These are phyloP conservation scores for Chymomyza caudatula DNA, from an alignment of 2,888 invertebrate genomes.

Conservation along the genomic window DNA sequence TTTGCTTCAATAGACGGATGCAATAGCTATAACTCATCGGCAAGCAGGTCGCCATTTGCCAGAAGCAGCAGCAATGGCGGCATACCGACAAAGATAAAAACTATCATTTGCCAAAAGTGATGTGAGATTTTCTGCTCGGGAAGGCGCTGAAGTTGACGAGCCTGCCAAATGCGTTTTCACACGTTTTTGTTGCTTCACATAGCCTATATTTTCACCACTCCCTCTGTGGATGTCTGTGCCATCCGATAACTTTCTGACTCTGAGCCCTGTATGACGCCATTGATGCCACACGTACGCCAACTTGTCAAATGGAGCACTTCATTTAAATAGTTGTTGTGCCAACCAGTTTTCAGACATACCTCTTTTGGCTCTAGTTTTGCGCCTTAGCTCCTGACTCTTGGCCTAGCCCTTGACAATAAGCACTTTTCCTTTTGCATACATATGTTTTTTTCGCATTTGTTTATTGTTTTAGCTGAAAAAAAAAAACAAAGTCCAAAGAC, in stretches of 20 bases:
- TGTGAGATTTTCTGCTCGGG: slow-evolving; percentile 35
- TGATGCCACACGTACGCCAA: background rate
- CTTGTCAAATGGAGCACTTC: background rate
- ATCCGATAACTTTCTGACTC: slow-evolving; percentile 31
- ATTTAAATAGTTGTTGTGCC: background rate
- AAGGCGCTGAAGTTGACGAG: slow-evolving; percentile 21
- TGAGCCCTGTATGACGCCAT: background rate
- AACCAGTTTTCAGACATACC: background rate
- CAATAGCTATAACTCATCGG: slow-evolving; percentile 67
- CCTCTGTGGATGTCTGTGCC: background rate
- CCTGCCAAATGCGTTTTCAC: slow-evolving; percentile 67
- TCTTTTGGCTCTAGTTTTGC: background rate
- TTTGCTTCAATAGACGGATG: slow-evolving; percentile 53
- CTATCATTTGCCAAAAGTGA: slow-evolving; percentile 73
- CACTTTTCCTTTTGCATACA: slow-evolving; percentile 41
- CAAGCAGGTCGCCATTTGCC: background rate
- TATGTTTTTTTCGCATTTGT: slow-evolving; percentile 62
- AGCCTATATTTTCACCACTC: background rate
- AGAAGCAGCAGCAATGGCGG: background rate
- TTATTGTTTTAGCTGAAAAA: slow-evolving; percentile 54
- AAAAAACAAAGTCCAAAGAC: background rate
- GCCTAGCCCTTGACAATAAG: slow-evolving; percentile 1
- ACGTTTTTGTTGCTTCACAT: slow-evolving; percentile 55
- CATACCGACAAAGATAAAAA: slow-evolving; percentile 56
- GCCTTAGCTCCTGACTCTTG: background rate